phyloP scores from a whole-genome alignment of 1,140 invertebrate genomes.

The Hylaeus volcanicus region DNA sequence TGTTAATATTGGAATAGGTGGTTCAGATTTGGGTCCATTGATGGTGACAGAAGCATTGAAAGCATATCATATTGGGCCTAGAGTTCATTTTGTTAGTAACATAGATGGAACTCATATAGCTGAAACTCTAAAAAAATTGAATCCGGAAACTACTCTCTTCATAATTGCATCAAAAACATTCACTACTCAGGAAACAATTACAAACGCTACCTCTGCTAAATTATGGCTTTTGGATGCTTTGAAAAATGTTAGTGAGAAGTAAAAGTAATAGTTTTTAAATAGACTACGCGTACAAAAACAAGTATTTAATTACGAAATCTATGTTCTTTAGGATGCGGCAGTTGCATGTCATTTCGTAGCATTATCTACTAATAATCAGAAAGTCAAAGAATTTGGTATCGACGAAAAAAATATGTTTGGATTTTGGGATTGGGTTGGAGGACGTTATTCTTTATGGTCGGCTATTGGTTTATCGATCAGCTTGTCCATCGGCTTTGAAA shows the following conservation, averaged over 20 bases:
- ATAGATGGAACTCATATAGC: constrained; percentile 99
- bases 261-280: neutral
- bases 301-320: constrained; percentile 40
- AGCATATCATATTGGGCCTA: constrained; percentile 92
- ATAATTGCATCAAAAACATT: constrained; percentile 99
- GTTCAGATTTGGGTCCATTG: constrained; percentile 98
- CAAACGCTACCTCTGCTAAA: constrained; percentile 98
- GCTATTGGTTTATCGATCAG: constrained; percentile 98
- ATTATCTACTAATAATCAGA: constrained; percentile 95
- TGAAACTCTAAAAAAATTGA: constrained; percentile 94
- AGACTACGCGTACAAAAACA: neutral
- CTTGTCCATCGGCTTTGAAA: constrained; percentile 96
- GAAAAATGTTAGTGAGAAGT: constrained; percentile 88
- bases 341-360: constrained; percentile 99
- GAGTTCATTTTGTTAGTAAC: constrained; percentile 99
- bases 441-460: constrained; percentile 98
- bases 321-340: constrained; percentile 84
- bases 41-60: constrained; percentile 99
- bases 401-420: constrained; percentile 99
- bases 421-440: constrained; percentile 99
- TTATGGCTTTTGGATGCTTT: constrained; percentile 94
- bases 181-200: constrained; percentile 99
- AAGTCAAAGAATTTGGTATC: constrained; percentile 98
- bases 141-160: constrained; percentile 97
- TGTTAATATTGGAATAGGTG: constrained; percentile 99